These are phyloP conservation scores for Albula glossodonta DNA, from an alignment of 2,113 vertebrate genomes.

Conservation along the genomic window DNA sequence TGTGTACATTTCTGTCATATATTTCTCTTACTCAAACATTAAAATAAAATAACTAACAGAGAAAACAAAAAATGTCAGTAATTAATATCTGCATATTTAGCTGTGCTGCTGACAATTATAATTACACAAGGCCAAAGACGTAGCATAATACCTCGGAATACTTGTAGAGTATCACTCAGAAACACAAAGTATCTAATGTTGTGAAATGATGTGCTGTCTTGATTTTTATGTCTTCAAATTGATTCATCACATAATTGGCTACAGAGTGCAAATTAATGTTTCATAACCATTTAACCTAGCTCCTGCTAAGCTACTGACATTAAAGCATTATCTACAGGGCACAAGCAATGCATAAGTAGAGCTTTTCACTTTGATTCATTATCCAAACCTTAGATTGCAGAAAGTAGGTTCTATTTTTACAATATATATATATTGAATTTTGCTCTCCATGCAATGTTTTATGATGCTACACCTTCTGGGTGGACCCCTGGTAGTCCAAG, in stretches of 20 bases:
- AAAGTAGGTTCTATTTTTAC: no score
- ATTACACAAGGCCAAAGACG: background rate
- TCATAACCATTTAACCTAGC: background rate
- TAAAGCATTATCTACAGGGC: background rate
- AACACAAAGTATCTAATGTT: background rate
- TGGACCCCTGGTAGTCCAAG: background rate
- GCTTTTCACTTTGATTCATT: background rate
- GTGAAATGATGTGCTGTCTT: background rate
- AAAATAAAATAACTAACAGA: background rate
- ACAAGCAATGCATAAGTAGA: background rate
- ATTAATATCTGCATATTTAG: background rate
- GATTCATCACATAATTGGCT: slow-evolving; percentile 14
- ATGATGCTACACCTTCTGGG: background rate
- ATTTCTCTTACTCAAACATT: background rate
- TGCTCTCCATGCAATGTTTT: no score
- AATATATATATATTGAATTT: no score
- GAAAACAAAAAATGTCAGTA: background rate
- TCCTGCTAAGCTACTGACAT: background rate
- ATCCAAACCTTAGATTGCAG: no score
- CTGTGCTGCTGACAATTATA: background rate
- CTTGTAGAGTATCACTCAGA: background rate
- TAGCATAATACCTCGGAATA: background rate
- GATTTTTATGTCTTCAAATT: background rate
- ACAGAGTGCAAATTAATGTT: background rate
- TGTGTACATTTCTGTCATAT: background rate